Evolutionary conservation across 2,888 invertebrate genomes (phyloP), one percentile per base, ranked within the genome.

Genomic region (Dermolepida albohirtum): DNA sequence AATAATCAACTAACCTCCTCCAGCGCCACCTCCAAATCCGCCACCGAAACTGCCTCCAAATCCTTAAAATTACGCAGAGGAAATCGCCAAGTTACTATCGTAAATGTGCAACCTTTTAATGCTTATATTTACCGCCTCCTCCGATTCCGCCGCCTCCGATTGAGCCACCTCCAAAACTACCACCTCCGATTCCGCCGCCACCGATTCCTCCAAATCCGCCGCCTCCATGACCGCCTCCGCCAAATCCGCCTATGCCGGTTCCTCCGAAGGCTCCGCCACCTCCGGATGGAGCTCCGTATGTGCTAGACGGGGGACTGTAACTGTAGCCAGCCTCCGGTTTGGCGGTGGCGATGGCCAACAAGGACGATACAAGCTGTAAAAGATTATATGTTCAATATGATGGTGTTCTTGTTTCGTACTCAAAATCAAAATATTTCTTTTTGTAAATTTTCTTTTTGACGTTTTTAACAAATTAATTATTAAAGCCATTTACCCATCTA

Each of bases 301-400:
- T 80, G 66, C 79, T 78, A 57, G 82, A 82, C 34, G 84, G 84
- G 39, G 82, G 83, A 70, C 81, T 81, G 84, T 89, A 89, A 80
- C 87, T 87, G 83, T 87, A 88, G 74, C 88, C 88, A 77, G 88
- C 88, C 83, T 89, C 89, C 79, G 89, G 89, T 72, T 87, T 84
- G 64, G 88, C 89, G 81, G 86, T 86, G 82, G 86, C 88, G 80
- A 88, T 83, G 63, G 87, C 87, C 84, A 88, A 87, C 74, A 88
- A 74, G 59, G 81, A 75, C 71, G 83, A 78, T 67, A 82, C 74
- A 71, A 83, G 76, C 83, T 83, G 75, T 7, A 81, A 80, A n/a
- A n/a, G 11, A 59, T 44, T 50, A 65, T 34, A 39, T 57, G 44
- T 54, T n/a, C 14, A 34, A 67, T 10, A 64, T 29, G 14, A 54